Evolutionary conservation across 1,140 invertebrate genomes (phyloP).

Genomic region (Zaprionus ornatus): DNA sequence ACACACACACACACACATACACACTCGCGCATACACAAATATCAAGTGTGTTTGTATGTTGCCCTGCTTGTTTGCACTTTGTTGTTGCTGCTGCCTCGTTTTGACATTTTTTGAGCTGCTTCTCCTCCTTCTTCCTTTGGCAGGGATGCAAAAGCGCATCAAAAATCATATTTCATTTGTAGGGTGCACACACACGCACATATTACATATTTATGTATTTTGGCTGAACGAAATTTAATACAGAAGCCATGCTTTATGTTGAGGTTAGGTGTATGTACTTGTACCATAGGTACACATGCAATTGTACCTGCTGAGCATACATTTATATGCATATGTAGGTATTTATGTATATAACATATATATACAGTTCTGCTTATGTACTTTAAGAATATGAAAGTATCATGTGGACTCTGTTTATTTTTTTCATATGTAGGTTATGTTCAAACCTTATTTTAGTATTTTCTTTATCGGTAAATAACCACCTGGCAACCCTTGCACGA

Average conservation of each 20-base stretch:
- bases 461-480: background rate
- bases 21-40: slow-evolving; percentile 1
- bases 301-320: background rate
- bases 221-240: background rate
- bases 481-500: no score
- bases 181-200: background rate
- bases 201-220: background rate
- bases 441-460: background rate
- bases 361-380: background rate
- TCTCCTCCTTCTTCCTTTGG: slow-evolving; percentile 12
- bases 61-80: background rate
- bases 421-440: background rate
- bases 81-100: slow-evolving; percentile 17
- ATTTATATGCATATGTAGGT: background rate
- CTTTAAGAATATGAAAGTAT: background rate
- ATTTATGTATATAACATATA: no score
- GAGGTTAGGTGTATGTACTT: slow-evolving; percentile 3
- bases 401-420: background rate
- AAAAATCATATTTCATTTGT: background rate
- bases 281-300: background rate
- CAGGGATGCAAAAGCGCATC: slow-evolving; percentile 25
- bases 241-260: background rate
- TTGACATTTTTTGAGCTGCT: slow-evolving; percentile 27
- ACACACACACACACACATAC: slow-evolving; percentile 10
- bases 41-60: background rate